These are phyloP conservation scores for Scolanthus callimorphus DNA, from an alignment of 92 coral and sea anemone species.

Conservation along the genomic window DNA sequence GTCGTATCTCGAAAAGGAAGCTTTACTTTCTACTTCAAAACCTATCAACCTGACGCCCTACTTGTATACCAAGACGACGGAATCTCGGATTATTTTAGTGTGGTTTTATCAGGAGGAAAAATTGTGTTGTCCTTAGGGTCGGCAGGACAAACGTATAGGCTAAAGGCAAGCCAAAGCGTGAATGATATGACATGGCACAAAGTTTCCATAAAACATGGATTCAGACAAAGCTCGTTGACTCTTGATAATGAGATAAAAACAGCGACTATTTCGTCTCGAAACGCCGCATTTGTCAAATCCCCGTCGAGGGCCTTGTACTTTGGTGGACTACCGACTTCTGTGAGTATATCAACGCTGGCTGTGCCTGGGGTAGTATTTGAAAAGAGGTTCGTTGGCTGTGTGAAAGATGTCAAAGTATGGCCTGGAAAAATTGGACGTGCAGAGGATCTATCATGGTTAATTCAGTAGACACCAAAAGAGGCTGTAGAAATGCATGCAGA, in stretches of 20 bases:
- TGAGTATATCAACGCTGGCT: constrained; percentile 7
- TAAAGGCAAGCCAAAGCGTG: constrained; percentile 14
- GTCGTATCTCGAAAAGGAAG: constrained; percentile 21
- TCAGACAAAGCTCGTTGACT: constrained; percentile 1
- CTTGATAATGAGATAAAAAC: constrained; percentile 15
- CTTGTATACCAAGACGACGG: constrained; percentile 44
- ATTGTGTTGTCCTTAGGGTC: constrained; percentile 6
- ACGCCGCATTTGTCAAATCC: background rate
- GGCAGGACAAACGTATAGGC: background rate
- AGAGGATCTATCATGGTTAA: constrained; percentile 6
- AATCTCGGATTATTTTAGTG: constrained; percentile 7
- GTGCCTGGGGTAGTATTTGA: constrained; percentile 29
- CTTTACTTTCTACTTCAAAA: constrained; percentile 49
- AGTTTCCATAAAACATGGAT: background rate
- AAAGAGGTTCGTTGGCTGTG: constrained; percentile 47
- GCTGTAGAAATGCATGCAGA: constrained; percentile 44
- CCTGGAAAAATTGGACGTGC: background rate
- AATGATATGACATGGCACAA: constrained; percentile 32
- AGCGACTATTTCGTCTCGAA: background rate
- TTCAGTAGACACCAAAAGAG: constrained; percentile 24
- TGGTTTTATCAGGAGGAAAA: constrained; percentile 5
- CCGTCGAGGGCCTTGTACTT: constrained; percentile 14
- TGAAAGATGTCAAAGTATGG: constrained; percentile 19
- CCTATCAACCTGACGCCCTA: constrained; percentile 35
- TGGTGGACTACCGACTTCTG: constrained; percentile 22